Conservation (phyloP, 2,797 vertebrate genomes). For the Sebastes flavidus region DNA sequence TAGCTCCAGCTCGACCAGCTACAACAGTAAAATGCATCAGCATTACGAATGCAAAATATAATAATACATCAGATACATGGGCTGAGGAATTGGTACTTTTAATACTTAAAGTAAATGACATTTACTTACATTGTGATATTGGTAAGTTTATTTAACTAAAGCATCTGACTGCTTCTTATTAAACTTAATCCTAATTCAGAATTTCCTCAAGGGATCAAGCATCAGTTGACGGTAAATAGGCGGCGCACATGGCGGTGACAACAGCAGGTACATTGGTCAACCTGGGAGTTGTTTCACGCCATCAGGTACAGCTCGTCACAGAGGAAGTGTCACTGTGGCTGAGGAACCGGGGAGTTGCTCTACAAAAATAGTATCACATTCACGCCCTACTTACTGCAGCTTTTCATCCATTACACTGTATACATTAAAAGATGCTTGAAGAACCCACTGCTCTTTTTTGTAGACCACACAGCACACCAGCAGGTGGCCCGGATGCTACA, state of each 20-base stretch:
- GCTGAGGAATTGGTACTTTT: neutral
- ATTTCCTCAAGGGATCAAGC: conserved; percentile 25
- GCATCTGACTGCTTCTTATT: neutral
- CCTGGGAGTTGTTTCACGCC: conserved; percentile 63
- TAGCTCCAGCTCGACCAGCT: neutral
- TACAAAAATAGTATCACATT: conserved; percentile 49
- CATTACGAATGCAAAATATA: neutral
- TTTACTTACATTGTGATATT: neutral
- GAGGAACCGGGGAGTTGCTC: conserved; percentile 62
- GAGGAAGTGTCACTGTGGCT: conserved; percentile 31
- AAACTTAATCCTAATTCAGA: conserved; percentile 20
- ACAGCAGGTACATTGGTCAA: conserved; percentile 44
- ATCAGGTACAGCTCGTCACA: conserved; percentile 49
- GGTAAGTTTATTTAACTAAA: neutral
- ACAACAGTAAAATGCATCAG: neutral
- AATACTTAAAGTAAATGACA: neutral
- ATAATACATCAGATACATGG: neutral
- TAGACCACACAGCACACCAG: conserved; percentile 45
- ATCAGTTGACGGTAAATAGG: conserved; percentile 40
- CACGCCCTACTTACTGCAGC: conserved; percentile 63
- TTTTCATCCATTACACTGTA: conserved; percentile 58
- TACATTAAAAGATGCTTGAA: conserved; percentile 51
- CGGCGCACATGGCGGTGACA: conserved; percentile 27
- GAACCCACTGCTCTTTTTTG: conserved; percentile 41
- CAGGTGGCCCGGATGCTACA: conserved; percentile 59